A percentile compares a stretch with the other conserved stretches of the same genome.
Conservation (phyloP, 2,888 invertebrate genomes). For the Sphaeridia pumilis region DNA sequence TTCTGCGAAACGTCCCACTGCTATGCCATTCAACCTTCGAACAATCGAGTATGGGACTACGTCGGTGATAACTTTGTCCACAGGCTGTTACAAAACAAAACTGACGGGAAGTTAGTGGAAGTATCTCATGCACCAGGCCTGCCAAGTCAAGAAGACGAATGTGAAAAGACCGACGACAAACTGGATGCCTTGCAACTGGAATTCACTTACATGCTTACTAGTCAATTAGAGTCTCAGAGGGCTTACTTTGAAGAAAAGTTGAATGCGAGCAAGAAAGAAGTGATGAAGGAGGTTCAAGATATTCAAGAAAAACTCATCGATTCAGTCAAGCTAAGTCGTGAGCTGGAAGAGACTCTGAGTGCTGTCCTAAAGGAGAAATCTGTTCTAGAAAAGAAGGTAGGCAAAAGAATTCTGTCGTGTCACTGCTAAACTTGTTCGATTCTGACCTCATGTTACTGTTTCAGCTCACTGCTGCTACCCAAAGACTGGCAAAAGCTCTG, state of each 20-base stretch:
- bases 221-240: slow-evolving; percentile 87
- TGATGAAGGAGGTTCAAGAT: slow-evolving; percentile 16
- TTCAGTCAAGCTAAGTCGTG: slow-evolving; percentile 8
- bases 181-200: slow-evolving; percentile 89
- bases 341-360: slow-evolving; percentile 7
- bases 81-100: slow-evolving; percentile 88
- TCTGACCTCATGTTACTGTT: too few relatives aligned
- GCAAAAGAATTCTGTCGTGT: too few relatives aligned
- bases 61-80: slow-evolving; percentile 96
- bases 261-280: slow-evolving; percentile 41
- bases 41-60: slow-evolving; percentile 98
- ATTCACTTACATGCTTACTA: slow-evolving; percentile 89
- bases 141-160: slow-evolving; percentile 39
- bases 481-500: slow-evolving; percentile 52
- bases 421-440: too few relatives aligned
- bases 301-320: slow-evolving; percentile 9
- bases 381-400: slow-evolving; percentile 27
- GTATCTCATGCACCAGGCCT: slow-evolving; percentile 44
- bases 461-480: slow-evolving; percentile 36
- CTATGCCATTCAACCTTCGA: slow-evolving; percentile 91
- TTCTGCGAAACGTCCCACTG: slow-evolving; percentile 92
- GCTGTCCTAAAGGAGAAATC: slow-evolving; percentile 17
- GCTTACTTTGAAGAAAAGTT: slow-evolving; percentile 78
- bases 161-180: slow-evolving; percentile 51
- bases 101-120: slow-evolving; percentile 92